Evolutionary conservation across 2,113 vertebrate species (phyloP).

Genomic region (Aviceda subcristata): DNA sequence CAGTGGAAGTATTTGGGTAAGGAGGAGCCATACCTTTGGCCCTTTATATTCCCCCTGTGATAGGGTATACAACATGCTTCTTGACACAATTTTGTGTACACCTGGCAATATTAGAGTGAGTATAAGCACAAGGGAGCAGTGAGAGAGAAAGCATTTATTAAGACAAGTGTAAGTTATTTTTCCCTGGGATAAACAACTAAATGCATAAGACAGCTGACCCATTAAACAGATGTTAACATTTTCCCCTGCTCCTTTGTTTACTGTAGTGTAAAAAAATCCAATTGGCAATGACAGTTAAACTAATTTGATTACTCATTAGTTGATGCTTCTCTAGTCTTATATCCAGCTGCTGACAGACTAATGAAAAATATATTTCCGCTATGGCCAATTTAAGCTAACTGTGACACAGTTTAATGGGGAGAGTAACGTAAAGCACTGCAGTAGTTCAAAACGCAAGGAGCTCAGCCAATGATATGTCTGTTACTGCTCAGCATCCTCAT

Average conservation of each 20-base stretch:
- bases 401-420: background rate
- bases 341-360: background rate
- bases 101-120: background rate
- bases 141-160: constrained; percentile 41
- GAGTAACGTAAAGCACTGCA: background rate
- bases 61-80: background rate
- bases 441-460: background rate
- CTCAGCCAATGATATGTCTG: background rate
- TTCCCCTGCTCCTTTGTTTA: background rate
- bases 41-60: accelerated
- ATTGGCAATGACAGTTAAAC: background rate
- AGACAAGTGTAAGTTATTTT: background rate
- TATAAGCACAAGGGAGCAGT: background rate
- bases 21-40: background rate
- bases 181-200: background rate
- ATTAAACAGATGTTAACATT: background rate
- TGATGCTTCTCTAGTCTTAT: background rate
- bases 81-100: background rate
- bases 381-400: background rate
- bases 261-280: background rate
- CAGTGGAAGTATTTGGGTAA: background rate
- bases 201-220: background rate
- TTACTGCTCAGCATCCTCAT: background rate
- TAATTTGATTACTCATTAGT: background rate
- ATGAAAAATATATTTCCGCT: background rate